Conservation (phyloP, 2,797 vertebrate genomes). For the Brachyrhaphis roseni region DNA sequence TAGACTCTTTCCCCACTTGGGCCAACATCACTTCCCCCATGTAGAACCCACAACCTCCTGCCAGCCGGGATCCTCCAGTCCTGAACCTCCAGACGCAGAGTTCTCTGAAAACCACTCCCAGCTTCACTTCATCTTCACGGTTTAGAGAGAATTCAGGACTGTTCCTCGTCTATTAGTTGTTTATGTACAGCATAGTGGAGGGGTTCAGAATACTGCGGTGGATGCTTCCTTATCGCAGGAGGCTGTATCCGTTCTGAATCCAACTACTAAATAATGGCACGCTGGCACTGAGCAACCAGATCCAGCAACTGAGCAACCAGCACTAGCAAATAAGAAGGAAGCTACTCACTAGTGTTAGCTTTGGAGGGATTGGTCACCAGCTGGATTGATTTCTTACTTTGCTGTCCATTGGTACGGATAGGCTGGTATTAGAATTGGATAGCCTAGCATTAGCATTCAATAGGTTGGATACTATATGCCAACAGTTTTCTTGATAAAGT, state of each 20-base stretch:
- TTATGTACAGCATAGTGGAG: too few species aligned
- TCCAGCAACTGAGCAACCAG: neutral
- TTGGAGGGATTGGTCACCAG: neutral
- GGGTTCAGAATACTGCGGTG: too few species aligned
- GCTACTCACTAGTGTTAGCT: neutral
- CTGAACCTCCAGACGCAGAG: neutral
- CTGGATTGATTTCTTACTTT: neutral
- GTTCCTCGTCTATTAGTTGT: neutral
- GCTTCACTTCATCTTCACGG: neutral
- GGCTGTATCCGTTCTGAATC: neutral
- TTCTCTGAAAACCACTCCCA: neutral
- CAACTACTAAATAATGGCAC: neutral
- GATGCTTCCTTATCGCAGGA: neutral
- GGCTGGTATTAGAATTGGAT: too few species aligned
- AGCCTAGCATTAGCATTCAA: neutral
- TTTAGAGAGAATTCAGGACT: neutral
- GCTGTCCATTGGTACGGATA: neutral
- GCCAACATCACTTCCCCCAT: constrained; percentile 80
- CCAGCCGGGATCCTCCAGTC: constrained; percentile 1
- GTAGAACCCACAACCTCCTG: constrained; percentile 13
- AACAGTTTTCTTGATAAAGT: neutral
- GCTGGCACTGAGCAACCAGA: neutral
- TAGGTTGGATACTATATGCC: too few species aligned
- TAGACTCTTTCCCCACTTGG: constrained; percentile 88
- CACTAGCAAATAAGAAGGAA: neutral